These are phyloP conservation scores for Melipona beecheii DNA, from an alignment of 2,888 invertebrate genomes.

Conservation along the genomic window DNA sequence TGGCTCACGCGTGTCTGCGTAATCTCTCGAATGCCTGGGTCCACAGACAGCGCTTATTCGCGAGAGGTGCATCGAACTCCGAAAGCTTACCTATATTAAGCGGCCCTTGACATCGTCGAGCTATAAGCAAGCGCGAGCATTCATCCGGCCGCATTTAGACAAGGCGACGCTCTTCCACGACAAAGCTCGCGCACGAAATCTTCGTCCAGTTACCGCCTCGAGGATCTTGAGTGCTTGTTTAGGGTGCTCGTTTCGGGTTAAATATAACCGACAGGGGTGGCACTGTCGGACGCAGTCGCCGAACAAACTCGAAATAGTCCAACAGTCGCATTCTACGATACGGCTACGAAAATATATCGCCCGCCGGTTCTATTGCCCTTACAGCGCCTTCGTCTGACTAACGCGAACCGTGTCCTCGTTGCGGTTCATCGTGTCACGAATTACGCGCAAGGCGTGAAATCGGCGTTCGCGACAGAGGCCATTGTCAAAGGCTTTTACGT, in stretches of 20 bases:
- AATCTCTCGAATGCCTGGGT: constrained; percentile 42
- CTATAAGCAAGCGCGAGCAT: constrained; percentile 52
- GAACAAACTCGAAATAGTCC: constrained; percentile 64
- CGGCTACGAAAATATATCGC: constrained; percentile 26
- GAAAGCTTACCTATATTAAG: constrained; percentile 68
- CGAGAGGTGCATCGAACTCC: constrained; percentile 64
- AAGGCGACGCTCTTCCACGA: constrained; percentile 51
- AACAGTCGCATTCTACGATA: not conserved
- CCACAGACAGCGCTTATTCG: constrained; percentile 39
- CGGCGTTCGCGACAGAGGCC: not conserved
- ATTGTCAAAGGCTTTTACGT: not conserved
- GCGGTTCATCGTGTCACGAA: not conserved
- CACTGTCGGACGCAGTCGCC: constrained; percentile 39
- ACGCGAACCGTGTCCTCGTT: not conserved
- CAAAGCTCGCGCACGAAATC: constrained; percentile 53
- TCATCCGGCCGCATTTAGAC: constrained; percentile 65
- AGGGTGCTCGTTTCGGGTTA: constrained; percentile 58
- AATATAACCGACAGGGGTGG: constrained; percentile 71
- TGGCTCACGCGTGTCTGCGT: constrained; percentile 22
- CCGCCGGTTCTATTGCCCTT: constrained; percentile 1
- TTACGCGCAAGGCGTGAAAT: not conserved
- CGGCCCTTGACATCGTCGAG: constrained; percentile 73
- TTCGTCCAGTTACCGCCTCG: constrained; percentile 53
- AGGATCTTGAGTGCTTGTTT: constrained; percentile 49
- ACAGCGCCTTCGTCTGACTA: not conserved